A percentile compares a stretch with the other conserved stretches of the same genome.
phyloP scores from a whole-genome alignment of 2,113 vertebrate species.

The Chrysochloris asiatica region DNA sequence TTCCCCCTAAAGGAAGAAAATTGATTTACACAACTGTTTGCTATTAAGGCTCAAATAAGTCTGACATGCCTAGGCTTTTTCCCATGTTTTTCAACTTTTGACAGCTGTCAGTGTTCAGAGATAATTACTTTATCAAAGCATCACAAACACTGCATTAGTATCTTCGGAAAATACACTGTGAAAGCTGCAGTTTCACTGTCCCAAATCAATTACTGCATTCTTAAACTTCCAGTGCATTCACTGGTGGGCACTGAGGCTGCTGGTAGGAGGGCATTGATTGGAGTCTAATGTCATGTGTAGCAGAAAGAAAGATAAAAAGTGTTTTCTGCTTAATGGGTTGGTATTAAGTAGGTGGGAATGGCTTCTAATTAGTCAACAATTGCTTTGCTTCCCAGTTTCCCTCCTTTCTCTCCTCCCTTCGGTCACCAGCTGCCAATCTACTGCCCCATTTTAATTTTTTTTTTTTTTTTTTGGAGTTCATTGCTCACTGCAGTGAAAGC shows the following conservation, averaged over 20 bases:
- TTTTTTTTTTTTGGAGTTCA: constrained; percentile 86
- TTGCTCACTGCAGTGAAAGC: constrained; percentile 88
- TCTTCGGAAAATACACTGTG: constrained; percentile 80
- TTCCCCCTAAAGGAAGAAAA: neutral
- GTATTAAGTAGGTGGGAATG: constrained; percentile 96
- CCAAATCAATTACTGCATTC: constrained; percentile 94
- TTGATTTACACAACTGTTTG: constrained; percentile 42
- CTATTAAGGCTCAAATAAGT: constrained; percentile 51
- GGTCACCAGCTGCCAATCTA: constrained; percentile 91
- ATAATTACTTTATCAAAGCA: constrained; percentile 84
- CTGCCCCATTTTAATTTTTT: constrained; percentile 78
- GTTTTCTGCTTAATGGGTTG: constrained; percentile 95
- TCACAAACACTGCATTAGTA: constrained; percentile 77
- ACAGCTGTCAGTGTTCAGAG: constrained; percentile 84
- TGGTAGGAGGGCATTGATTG: constrained; percentile 93
- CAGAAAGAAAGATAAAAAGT: constrained; percentile 88
- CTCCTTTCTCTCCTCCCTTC: constrained; percentile 86
- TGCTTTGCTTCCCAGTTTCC: constrained; percentile 87
- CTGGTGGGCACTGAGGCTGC: constrained; percentile 89
- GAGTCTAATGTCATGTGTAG: constrained; percentile 92
- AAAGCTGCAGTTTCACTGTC: constrained; percentile 80
- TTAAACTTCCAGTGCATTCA: constrained; percentile 89
- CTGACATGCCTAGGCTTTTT: constrained; percentile 47
- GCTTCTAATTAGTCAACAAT: constrained; percentile 95
- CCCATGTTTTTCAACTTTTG: constrained; percentile 71